Evolutionary conservation across 2,113 vertebrate species (phyloP).

Genomic region (Hippopotamus amphibius): DNA sequence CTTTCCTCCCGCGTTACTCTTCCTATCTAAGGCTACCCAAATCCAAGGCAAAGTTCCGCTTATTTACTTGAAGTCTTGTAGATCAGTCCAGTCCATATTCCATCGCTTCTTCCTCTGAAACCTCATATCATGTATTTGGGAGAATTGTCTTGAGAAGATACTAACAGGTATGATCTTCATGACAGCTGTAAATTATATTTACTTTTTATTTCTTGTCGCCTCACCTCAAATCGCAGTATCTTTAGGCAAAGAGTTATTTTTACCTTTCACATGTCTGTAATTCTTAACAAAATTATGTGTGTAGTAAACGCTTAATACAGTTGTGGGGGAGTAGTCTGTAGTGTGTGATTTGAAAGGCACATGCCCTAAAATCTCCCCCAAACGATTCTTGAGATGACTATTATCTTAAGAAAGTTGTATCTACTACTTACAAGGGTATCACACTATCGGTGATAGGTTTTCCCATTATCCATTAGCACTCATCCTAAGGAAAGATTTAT

Average conservation of each 20-base stretch:
- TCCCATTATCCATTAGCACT: background rate
- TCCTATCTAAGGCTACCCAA: background rate
- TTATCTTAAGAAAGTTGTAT: background rate
- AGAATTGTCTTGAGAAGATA: background rate
- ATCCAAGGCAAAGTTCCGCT: background rate
- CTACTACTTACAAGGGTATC: background rate
- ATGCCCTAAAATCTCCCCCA: conserved; percentile 1
- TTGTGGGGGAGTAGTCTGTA: background rate
- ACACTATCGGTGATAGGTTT: background rate
- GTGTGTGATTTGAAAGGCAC: background rate
- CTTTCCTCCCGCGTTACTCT: background rate
- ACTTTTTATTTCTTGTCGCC: background rate
- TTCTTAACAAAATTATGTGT: background rate
- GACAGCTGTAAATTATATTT: background rate
- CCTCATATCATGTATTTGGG: background rate
- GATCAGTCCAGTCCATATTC: background rate
- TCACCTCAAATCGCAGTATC: background rate
- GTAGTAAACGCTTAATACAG: background rate
- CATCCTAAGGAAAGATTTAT: conserved; percentile 45
- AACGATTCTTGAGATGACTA: conserved; percentile 14
- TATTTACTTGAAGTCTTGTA: background rate
- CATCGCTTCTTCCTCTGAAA: background rate
- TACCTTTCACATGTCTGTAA: background rate
- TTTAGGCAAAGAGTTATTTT: conserved; percentile 30
- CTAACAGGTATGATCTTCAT: background rate